phyloP scores from a whole-genome alignment of 1,140 invertebrate species.

The Alviniconcha marisindica region DNA sequence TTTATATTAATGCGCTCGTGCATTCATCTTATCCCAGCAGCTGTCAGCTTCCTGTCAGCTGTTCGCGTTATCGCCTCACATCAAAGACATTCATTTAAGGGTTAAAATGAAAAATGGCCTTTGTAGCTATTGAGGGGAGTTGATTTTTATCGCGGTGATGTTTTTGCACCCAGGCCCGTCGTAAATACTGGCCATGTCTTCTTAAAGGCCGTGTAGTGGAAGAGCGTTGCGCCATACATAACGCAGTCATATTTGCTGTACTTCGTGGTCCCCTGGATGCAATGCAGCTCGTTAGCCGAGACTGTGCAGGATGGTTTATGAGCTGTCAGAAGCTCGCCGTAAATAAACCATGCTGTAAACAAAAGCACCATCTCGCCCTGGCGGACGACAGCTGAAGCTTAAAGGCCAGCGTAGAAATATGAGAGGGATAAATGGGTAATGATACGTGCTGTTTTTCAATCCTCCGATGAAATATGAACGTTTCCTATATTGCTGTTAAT shows the following conservation, averaged over 20 bases:
- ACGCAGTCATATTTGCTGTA: neutral
- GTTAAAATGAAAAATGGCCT: slow-evolving; percentile 35
- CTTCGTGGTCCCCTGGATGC: neutral
- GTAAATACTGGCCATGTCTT: too few relatives aligned
- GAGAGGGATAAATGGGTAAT: neutral
- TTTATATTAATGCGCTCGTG: slow-evolving; percentile 37
- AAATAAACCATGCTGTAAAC: slow-evolving; percentile 23
- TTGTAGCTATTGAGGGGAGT: slow-evolving; percentile 29
- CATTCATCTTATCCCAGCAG: slow-evolving; percentile 35
- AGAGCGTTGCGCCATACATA: neutral
- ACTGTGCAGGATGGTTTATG: neutral
- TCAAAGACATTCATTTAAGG: slow-evolving; percentile 28
- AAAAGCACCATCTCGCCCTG: neutral
- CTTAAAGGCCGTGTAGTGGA: too few relatives aligned
- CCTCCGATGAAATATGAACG: slow-evolving; percentile 10
- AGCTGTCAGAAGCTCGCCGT: slow-evolving; percentile 6
- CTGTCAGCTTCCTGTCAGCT: slow-evolving; percentile 30
- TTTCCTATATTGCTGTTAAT: too few relatives aligned
- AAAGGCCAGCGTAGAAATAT: neutral
- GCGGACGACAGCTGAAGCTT: neutral
- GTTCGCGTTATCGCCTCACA: slow-evolving; percentile 17
- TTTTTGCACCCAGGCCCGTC: slow-evolving; percentile 25
- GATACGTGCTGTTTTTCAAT: neutral
- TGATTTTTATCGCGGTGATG: slow-evolving; percentile 28
- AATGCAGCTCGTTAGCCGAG: neutral